Conservation (phyloP, 2,113 vertebrate species). For the Sander lucioperca region DNA sequence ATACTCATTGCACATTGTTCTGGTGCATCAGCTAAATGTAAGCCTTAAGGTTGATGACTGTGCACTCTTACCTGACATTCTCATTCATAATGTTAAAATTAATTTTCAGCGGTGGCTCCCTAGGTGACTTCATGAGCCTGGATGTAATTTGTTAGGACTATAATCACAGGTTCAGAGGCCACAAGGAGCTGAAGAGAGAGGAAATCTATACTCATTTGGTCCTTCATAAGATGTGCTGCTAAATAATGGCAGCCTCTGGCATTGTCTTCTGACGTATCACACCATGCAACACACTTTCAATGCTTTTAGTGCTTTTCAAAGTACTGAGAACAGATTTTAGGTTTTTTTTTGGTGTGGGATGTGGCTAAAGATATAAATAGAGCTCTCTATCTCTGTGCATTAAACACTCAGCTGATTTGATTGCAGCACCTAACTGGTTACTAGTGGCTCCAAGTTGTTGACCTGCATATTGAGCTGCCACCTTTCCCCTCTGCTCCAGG, state of each 20-base stretch:
- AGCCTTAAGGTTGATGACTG: not conserved
- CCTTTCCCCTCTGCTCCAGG: not conserved
- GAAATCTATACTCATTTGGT: slow-evolving; percentile 36
- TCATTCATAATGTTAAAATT: slow-evolving; percentile 10
- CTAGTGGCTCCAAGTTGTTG: not conserved
- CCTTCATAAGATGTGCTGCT: not conserved
- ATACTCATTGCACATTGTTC: not conserved
- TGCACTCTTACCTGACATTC: not conserved
- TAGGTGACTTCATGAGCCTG: slow-evolving; percentile 8
- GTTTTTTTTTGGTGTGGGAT: not conserved
- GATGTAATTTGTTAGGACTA: slow-evolving; percentile 38
- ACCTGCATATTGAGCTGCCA: not conserved
- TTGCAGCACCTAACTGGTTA: not conserved
- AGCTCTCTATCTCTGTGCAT: slow-evolving; percentile 1
- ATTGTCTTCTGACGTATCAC: not conserved
- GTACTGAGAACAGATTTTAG: not conserved
- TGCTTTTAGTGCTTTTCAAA: not conserved
- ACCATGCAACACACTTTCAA: not conserved
- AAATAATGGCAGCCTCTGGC: not conserved
- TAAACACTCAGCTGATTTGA: not conserved
- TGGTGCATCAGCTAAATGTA: slow-evolving; percentile 4
- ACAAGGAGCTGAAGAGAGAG: slow-evolving; percentile 13
- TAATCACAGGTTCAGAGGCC: slow-evolving; percentile 41
- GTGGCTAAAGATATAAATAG: not conserved
- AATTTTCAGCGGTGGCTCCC: not conserved